Conservation (phyloP, 2,113 vertebrate species). For the Nyctereutes procyonoides region DNA sequence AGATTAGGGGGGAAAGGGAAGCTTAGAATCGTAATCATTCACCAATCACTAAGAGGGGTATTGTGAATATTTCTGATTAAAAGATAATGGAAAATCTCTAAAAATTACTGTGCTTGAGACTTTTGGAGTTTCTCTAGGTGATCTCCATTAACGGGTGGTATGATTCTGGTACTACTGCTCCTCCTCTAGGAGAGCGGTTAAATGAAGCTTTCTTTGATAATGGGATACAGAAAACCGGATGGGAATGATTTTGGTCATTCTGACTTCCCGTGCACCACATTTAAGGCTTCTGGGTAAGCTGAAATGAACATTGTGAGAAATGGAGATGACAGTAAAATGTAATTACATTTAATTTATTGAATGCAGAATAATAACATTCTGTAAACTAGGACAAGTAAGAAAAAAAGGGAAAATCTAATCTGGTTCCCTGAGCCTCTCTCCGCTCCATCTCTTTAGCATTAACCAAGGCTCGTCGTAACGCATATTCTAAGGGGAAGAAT, state of each 20-base stretch:
- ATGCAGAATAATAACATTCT: conserved; percentile 28
- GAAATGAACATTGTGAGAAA: conserved; percentile 53
- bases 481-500: conserved; percentile 58
- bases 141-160: background rate
- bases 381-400: conserved; percentile 57
- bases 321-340: conserved; percentile 32
- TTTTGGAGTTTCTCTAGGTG: background rate
- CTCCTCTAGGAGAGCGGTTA: background rate
- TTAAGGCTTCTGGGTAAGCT: conserved; percentile 58
- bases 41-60: background rate
- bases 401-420: conserved; percentile 32
- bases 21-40: background rate
- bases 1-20: background rate
- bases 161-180: background rate
- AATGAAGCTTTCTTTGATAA: conserved; percentile 45
- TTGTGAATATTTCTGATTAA: conserved; percentile 2
- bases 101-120: background rate
- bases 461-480: background rate
- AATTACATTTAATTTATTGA: conserved; percentile 65
- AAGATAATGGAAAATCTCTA: background rate
- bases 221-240: background rate
- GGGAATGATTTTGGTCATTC: conserved; percentile 10
- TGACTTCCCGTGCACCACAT: background rate
- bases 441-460: conserved; percentile 13
- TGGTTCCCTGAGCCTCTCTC: background rate